Conservation (phyloP, 2,797 vertebrate genomes). For the Melanotaenia nigrans region DNA sequence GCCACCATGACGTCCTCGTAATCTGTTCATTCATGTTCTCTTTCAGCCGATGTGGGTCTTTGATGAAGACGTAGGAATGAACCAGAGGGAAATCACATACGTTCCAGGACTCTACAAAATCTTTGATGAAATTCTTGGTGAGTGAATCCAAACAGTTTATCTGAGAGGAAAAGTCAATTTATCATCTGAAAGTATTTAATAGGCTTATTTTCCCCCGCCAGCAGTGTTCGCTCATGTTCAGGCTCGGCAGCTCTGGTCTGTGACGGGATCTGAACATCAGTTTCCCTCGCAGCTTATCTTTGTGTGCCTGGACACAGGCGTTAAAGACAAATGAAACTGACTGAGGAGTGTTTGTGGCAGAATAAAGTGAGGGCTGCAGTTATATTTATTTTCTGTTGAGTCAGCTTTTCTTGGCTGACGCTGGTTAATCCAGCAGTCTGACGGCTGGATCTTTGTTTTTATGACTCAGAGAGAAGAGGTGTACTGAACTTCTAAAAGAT, state of each 20-base stretch:
- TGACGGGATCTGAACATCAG: constrained; percentile 18
- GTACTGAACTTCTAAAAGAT: background rate
- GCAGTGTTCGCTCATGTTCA: background rate
- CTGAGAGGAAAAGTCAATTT: background rate
- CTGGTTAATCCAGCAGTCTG: constrained; percentile 22
- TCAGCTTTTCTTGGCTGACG: constrained; percentile 9
- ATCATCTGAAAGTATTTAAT: too few relatives aligned
- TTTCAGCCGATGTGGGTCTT: constrained; percentile 97
- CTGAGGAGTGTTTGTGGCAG: constrained; percentile 18
- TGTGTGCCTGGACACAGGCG: constrained; percentile 3
- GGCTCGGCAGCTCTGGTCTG: constrained; percentile 10
- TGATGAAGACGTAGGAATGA: constrained; percentile 97
- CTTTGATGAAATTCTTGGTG: constrained; percentile 99
- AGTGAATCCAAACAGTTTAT: constrained; percentile 60
- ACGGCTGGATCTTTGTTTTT: background rate
- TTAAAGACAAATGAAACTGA: constrained; percentile 15
- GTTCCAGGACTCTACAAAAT: constrained; percentile 99
- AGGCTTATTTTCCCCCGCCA: too few relatives aligned
- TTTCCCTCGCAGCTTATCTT: constrained; percentile 9
- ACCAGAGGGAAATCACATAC: constrained; percentile 95
- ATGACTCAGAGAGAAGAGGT: background rate
- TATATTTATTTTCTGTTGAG: constrained; percentile 10
- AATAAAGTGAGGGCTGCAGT: background rate
- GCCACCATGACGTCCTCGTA: too few relatives aligned
- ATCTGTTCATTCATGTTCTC: background rate